These are phyloP conservation scores for Lissonota sp. DNA, from an alignment of 2,888 invertebrate genomes.

Conservation along the genomic window DNA sequence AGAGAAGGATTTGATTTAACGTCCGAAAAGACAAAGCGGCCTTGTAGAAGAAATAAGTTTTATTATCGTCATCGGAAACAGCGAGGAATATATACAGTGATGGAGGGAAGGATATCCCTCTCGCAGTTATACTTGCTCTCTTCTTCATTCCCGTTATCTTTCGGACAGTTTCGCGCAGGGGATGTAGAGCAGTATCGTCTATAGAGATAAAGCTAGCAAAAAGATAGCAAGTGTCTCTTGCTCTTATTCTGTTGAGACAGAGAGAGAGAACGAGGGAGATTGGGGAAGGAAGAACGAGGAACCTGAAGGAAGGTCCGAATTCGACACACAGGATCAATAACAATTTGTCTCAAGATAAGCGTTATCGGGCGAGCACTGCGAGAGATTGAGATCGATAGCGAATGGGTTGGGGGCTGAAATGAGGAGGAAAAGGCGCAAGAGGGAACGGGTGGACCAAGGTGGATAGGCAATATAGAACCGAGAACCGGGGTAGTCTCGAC, in stretches of 20 bases:
- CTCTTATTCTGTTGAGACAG: background rate
- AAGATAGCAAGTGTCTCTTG: conserved; percentile 26
- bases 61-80: conserved; percentile 39
- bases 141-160: conserved; percentile 52
- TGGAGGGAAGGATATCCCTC: conserved; percentile 12
- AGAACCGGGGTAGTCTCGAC: conserved; percentile 46
- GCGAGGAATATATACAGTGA: conserved; percentile 31
- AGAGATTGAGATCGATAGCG: conserved; percentile 65
- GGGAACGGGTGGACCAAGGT: background rate
- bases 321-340: conserved; percentile 63
- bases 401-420: background rate
- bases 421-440: conserved; percentile 7
- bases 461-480: conserved; percentile 39
- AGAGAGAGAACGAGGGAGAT: background rate
- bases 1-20: background rate
- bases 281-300: background rate
- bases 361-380: conserved; percentile 61
- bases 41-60: too few relatives aligned
- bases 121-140: conserved; percentile 9
- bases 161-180: conserved; percentile 31
- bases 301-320: conserved; percentile 55
- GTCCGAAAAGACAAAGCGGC: background rate
- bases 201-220: conserved; percentile 49
- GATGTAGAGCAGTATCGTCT: background rate
- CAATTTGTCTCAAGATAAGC: conserved; percentile 65